Conservation (phyloP, 2,797 vertebrate genomes). For the Pangasius krempfi region DNA sequence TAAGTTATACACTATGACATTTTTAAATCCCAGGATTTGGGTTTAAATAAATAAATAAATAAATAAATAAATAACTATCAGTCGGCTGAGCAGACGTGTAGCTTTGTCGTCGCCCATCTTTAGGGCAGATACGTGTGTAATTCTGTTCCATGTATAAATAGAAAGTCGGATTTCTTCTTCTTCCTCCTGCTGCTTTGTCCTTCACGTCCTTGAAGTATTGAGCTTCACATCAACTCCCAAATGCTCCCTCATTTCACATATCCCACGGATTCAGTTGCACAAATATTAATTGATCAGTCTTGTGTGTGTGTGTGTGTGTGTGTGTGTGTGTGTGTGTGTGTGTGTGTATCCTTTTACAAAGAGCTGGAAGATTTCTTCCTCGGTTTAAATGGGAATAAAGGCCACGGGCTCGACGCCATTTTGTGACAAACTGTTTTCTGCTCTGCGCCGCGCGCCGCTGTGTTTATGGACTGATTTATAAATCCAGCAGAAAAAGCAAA, state of each 20-base stretch:
- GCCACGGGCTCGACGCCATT: not conserved
- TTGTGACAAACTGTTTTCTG: not conserved
- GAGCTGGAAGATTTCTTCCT: constrained; percentile 32
- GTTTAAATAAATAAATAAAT: not conserved
- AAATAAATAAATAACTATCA: not conserved
- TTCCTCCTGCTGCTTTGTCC: constrained; percentile 56
- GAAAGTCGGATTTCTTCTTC: constrained; percentile 62
- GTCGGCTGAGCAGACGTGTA: too few relatives aligned
- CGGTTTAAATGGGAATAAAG: constrained; percentile 2
- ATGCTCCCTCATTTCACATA: constrained; percentile 47
- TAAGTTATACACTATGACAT: too few relatives aligned
- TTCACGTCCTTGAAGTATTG: constrained; percentile 57
- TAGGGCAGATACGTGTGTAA: constrained; percentile 40
- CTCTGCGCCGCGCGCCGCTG: not conserved
- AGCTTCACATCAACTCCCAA: constrained; percentile 41
- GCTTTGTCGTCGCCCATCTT: too few relatives aligned
- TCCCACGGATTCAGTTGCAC: constrained; percentile 70
- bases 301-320: constrained; percentile 53
- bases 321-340: constrained; percentile 58
- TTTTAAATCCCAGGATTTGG: not conserved
- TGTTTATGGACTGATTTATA: not conserved
- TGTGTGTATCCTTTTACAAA: constrained; percentile 70
- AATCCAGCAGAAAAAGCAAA: not conserved
- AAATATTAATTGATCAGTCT: constrained; percentile 76
- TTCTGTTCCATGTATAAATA: constrained; percentile 69